Evolutionary conservation across 2,113 vertebrate species (phyloP), one percentile per base, ranked within the genome.

Genomic region (Chloroceryle aenea): DNA sequence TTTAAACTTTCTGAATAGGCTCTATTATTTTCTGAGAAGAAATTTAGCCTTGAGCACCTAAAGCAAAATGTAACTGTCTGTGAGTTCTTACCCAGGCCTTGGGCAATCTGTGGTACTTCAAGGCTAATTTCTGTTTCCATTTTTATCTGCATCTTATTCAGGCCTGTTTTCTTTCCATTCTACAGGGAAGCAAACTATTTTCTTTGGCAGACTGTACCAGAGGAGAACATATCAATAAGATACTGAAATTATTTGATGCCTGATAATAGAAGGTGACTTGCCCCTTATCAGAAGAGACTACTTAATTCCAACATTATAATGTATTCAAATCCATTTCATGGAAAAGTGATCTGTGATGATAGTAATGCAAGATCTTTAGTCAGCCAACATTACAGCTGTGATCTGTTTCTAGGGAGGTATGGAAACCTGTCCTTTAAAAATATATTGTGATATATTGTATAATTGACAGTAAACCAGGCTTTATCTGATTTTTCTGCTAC

Each of bases 181-280:
- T 67, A 12, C 38, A 93, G 30, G 18, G 43, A 89, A 62, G 20
- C 8, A 76, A 96, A 76, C 56, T 77, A 40, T 95, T 94, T 95
- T 77, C 29, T 69, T 89, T 95, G 45, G 19, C 63, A 81, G 34
- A 71, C 58, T 93, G 43, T 77, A 90, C 67, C 56, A 3, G 10
- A 83, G 81, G 21, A 88, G 47, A 95, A 64, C 23, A 29, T 82
- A 95, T 34, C 73, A 91, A 76, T 26, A 82, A 94, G 85, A 87
- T 62, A 83, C 29, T 90, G 61, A 79, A 71, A 59, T 89, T 16
- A 95, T 96, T 87, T 95, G 62, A 47, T 93, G 66, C 27, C 82
- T 80, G 78, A 83, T 89, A 93, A 84, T 50, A 82, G 84, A 93
- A 91, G 56, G 42, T 92, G 66, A 93, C 84, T 96, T 90, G 27